phyloP scores from a whole-genome alignment of 2,888 invertebrate genomes.

The Poecilobothrus nobilitatus region DNA sequence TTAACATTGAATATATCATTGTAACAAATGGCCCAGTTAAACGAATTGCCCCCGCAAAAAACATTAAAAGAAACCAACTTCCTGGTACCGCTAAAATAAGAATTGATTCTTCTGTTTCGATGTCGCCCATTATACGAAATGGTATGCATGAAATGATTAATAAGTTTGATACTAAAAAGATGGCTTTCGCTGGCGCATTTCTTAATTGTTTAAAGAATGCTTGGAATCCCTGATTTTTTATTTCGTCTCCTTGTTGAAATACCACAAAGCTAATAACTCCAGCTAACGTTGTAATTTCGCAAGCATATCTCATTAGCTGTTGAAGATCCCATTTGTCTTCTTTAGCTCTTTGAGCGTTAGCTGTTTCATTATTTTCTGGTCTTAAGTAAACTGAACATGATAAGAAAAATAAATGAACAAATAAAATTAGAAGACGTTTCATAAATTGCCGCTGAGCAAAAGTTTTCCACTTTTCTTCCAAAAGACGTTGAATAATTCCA shows the following conservation, averaged over 20 bases:
- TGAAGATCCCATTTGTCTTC: constrained; percentile 38
- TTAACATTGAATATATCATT: constrained; percentile 99
- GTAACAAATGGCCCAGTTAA: constrained; percentile 98
- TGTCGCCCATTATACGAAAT: constrained; percentile 64
- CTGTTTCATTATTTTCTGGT: constrained; percentile 48
- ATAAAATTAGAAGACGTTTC: constrained; percentile 78
- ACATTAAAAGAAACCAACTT: constrained; percentile 96
- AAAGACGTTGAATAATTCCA: constrained; percentile 90
- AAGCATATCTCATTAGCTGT: constrained; percentile 53
- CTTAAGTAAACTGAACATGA: constrained; percentile 87
- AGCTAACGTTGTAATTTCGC: constrained; percentile 75
- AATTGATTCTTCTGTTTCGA: constrained; percentile 80
- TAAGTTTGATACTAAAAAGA: constrained; percentile 86
- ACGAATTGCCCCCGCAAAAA: constrained; percentile 93
- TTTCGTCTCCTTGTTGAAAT: constrained; percentile 88
- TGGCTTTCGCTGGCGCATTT: constrained; percentile 89
- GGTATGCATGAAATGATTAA: constrained; percentile 85
- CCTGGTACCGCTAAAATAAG: constrained; percentile 88
- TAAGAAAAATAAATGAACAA: constrained; percentile 77
- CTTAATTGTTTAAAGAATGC: constrained; percentile 89
- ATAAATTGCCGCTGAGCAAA: constrained; percentile 92
- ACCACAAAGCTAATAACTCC: constrained; percentile 86
- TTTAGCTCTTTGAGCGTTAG: constrained; percentile 27
- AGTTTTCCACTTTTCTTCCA: constrained; percentile 99
- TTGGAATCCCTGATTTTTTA: constrained; percentile 84